A percentile compares a stretch with the other conserved stretches of the same genome.
Conservation (phyloP, 2,888 invertebrate species). For the Dicyrtomina minuta region DNA sequence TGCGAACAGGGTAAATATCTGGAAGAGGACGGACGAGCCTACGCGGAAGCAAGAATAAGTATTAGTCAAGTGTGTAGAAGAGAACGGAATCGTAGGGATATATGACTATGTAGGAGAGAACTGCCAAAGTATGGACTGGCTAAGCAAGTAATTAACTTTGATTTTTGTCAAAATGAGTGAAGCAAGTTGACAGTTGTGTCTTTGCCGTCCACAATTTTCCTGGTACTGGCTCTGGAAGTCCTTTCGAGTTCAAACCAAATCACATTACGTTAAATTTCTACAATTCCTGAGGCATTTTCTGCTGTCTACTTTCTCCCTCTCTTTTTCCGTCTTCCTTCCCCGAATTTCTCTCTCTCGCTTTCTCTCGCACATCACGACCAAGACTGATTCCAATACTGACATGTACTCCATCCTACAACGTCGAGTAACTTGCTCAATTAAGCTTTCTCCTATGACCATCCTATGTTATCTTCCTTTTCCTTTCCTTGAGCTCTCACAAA, state of each 20-base stretch:
- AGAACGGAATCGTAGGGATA: not conserved
- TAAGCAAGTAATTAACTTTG: constrained; percentile 27
- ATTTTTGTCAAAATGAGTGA: constrained; percentile 28
- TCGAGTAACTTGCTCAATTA: constrained; percentile 18
- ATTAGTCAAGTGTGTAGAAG: not conserved
- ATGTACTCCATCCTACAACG: too few relatives aligned
- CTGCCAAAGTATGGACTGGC: constrained; percentile 4
- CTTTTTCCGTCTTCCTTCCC: not conserved
- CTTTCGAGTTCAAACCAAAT: too few relatives aligned
- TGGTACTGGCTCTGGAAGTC: too few relatives aligned
- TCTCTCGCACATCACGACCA: too few relatives aligned
- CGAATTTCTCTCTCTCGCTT: not conserved
- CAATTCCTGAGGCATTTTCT: too few relatives aligned
- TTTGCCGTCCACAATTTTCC: not conserved
- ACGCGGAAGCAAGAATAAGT: not conserved
- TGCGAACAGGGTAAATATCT: too few relatives aligned
- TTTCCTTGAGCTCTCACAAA: not conserved
- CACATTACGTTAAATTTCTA: too few relatives aligned
- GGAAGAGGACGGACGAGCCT: too few relatives aligned
- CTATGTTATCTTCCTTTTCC: constrained; percentile 15
- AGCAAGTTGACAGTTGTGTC: constrained; percentile 23
- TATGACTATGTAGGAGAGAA: not conserved
- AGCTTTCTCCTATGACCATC: not conserved
- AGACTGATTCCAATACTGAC: too few relatives aligned
- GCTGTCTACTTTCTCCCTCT: not conserved